phyloP scores from a whole-genome alignment of 2,888 invertebrate species.

The Anagyrus pseudococci region DNA sequence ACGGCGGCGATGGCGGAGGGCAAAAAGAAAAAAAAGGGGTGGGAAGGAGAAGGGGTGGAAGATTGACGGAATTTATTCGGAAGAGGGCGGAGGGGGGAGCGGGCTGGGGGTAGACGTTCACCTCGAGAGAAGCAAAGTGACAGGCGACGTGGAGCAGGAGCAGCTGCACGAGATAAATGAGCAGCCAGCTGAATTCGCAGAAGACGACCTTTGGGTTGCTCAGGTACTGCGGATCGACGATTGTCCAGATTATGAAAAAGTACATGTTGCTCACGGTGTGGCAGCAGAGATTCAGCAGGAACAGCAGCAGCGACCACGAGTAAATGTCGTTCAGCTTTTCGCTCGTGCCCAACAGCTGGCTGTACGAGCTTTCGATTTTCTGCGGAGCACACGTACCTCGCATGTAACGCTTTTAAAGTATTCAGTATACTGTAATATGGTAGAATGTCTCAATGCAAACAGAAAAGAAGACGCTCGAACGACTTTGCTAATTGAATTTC shows the following conservation, averaged over 20 bases:
- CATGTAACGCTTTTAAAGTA: too few species aligned
- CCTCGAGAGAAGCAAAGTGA: constrained; percentile 48
- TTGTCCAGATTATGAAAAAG: constrained; percentile 30
- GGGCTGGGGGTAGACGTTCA: constrained; percentile 23
- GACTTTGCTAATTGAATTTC: too few species aligned
- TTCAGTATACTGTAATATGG: too few species aligned
- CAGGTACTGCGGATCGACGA: constrained; percentile 20
- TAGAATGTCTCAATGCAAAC: too few species aligned
- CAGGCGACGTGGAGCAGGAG: constrained; percentile 48
- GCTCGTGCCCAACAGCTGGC: constrained; percentile 48
- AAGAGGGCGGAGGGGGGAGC: too few species aligned
- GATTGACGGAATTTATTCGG: background rate
- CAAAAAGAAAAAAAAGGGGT: background rate
- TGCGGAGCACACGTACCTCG: too few species aligned
- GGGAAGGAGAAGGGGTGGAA: background rate
- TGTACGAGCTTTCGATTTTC: constrained; percentile 51
- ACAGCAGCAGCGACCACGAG: constrained; percentile 50
- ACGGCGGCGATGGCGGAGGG: too few species aligned
- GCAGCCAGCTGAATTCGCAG: constrained; percentile 49
- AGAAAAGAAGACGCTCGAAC: too few species aligned
- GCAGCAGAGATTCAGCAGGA: constrained; percentile 50
- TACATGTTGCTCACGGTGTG: constrained; percentile 51
- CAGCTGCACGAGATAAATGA: constrained; percentile 46
- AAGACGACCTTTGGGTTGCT: constrained; percentile 3
- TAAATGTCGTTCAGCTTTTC: constrained; percentile 48